Evolutionary conservation across 2,888 invertebrate species (phyloP).

Genomic region (Apodemia mormo): DNA sequence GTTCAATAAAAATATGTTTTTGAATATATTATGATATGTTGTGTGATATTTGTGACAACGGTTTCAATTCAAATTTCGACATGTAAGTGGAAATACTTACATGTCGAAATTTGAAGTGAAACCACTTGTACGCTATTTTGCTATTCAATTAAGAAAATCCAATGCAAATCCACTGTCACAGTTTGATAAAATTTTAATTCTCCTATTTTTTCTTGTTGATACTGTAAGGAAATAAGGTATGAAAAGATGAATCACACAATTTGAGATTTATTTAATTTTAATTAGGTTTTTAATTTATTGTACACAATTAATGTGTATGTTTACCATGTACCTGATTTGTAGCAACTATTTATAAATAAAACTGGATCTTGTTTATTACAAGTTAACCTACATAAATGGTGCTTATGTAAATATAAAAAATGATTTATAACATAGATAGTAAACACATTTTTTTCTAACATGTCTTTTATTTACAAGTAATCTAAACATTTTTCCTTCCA

Average conservation of each 20-base stretch:
- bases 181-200: no score
- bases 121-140: no score
- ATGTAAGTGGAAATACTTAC: no score
- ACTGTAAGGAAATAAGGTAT: no score
- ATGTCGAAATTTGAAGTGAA: no score
- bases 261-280: constrained; percentile 17
- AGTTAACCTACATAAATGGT: constrained; percentile 57
- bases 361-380: constrained; percentile 33
- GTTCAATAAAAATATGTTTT: no score
- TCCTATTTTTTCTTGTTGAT: no score
- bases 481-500: constrained; percentile 73
- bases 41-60: no score
- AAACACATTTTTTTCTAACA: constrained; percentile 36
- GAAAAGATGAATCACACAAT: constrained; percentile 12
- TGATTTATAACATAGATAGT: constrained; percentile 41
- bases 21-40: no score
- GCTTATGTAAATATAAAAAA: constrained; percentile 47
- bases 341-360: constrained; percentile 30
- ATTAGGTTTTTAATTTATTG: constrained; percentile 16
- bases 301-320: constrained; percentile 34
- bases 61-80: no score
- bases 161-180: no score
- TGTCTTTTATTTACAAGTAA: constrained; percentile 59
- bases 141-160: no score
- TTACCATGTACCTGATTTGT: constrained; percentile 55